Base-by-base conservation (phyloP, 2,113 vertebrate genomes). In the Sinosuthora webbiana region DNA sequence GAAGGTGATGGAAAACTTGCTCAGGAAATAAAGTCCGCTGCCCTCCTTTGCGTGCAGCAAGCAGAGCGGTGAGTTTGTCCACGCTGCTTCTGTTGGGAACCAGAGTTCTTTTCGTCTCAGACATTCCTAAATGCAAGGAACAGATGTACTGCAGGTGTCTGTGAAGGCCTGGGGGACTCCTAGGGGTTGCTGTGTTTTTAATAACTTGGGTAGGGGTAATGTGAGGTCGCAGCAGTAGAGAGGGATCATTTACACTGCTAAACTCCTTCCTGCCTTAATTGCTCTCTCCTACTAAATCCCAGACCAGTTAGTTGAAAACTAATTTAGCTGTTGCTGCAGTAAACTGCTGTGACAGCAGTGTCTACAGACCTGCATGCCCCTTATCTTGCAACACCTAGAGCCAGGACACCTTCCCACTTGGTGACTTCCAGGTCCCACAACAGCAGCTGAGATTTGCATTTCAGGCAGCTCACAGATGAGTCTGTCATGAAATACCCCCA, bases 201-300 rank as follows among this genome's bases (percentile, higher is more conserved):
- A 69, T 83, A 86, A 45, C 63, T 50, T 57, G n/a, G 39, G 75
- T 73, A 83, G 50, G 53, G 71, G 85, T 95, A 86, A 92, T 63
- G 83, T 53, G 56, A 86, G 92, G 79, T 86, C 18, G 10, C 75
- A 86, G 71, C 55, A 83, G 59, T 45, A 80, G 53, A 85, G 59
- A 80, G 53, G 70, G 63, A 91, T 88, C 44, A 53, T 94, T 95
- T 93, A 83, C 28, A 57, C 59, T 55, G 50, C 45, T 69, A 69
- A 94, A 83, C 31, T 93, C 70, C 59, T 62, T 90, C 67, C 75
- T 91, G 44, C 57, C 42, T 80, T 95, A 94, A 95, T 95, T 94
- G 75, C 67, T 90, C 19, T 88, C 74, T 80, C 50, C 55, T 62
- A 27, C 79, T 92, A 83, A 94, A 93, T 90, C 92, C 92, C 90